phyloP scores from a whole-genome alignment of 2,888 invertebrate species.

The Chrysolina americana region DNA sequence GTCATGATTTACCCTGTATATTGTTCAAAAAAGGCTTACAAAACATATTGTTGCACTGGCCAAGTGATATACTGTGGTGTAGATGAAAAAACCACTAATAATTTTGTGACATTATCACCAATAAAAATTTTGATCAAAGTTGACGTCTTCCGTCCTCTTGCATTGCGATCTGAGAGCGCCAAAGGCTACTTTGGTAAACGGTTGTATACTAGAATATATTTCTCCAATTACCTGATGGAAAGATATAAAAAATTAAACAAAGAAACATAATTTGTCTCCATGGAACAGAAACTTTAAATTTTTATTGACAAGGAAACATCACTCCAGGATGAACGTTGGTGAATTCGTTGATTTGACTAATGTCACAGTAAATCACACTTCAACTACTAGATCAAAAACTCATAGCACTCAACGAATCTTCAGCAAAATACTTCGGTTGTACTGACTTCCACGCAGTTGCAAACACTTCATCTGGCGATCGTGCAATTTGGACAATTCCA shows the following conservation, averaged over 20 bases:
- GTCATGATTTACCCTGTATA: no score
- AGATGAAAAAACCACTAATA: no score
- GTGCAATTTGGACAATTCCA: conserved; percentile 60
- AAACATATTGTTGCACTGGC: no score
- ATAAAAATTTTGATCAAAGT: no score
- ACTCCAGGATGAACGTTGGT: background rate
- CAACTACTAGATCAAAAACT: conserved; percentile 28
- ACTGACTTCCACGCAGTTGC: conserved; percentile 64
- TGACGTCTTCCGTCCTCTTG: no score
- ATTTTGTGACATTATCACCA: no score
- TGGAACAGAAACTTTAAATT: background rate
- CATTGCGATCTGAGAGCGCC: no score
- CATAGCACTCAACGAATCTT: conserved; percentile 54
- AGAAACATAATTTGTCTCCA: background rate
- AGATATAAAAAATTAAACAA: background rate
- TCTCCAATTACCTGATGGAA: no score
- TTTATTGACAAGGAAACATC: background rate
- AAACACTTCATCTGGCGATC: conserved; percentile 63
- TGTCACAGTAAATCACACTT: conserved; percentile 1
- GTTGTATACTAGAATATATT: no score
- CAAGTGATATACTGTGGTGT: no score
- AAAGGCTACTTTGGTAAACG: no score
- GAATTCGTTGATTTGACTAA: background rate
- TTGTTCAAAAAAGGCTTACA: no score
- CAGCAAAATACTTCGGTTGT: conserved; percentile 65